phyloP scores from a whole-genome alignment of 2,888 invertebrate genomes.

The Helobdella robusta region DNA sequence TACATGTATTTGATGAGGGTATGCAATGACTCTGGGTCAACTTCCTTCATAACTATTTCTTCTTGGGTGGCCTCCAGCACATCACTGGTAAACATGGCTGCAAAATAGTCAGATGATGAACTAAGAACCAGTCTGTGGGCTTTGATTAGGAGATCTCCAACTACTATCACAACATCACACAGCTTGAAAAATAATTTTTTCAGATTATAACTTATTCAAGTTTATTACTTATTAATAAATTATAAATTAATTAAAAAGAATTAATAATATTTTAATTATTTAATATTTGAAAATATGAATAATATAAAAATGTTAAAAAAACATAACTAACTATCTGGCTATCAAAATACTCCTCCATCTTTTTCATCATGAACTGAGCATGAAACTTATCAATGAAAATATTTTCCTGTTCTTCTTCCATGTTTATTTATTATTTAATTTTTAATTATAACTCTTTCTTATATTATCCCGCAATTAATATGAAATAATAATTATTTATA shows the following conservation, averaged over 20 bases:
- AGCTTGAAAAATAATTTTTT: slow-evolving; percentile 48
- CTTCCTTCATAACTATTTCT: slow-evolving; percentile 66
- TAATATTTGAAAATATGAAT: neutral
- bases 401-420: no score
- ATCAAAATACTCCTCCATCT: slow-evolving; percentile 66
- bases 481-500: no score
- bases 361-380: slow-evolving; percentile 68
- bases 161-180: slow-evolving; percentile 77
- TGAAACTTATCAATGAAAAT: slow-evolving; percentile 41
- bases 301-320: slow-evolving; percentile 6
- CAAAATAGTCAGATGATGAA: slow-evolving; percentile 86
- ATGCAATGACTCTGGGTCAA: slow-evolving; percentile 75
- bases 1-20: slow-evolving; percentile 81
- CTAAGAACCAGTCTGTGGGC: slow-evolving; percentile 80
- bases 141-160: slow-evolving; percentile 61
- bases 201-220: neutral
- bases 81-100: slow-evolving; percentile 85
- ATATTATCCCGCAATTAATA: no score
- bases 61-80: slow-evolving; percentile 71
- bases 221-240: neutral
- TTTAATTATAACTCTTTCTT: no score
- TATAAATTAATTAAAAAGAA: neutral
- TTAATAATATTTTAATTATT: neutral
- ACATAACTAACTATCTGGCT: slow-evolving; percentile 41
- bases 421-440: no score